Evolutionary conservation across 2,888 invertebrate species (phyloP).

Genomic region (Caenorhabditis becei): DNA sequence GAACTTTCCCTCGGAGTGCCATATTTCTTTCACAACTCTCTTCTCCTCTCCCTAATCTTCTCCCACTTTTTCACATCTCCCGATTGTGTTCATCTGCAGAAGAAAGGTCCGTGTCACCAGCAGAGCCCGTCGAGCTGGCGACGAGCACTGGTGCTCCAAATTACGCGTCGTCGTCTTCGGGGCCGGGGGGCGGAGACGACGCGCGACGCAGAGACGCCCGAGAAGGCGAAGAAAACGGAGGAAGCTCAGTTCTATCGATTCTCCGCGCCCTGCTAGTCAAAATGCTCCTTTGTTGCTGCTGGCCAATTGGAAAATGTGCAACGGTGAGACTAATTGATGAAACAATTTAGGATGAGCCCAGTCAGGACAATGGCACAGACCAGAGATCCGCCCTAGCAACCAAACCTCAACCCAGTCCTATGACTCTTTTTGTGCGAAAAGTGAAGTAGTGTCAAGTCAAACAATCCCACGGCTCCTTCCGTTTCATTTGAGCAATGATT

Average conservation of each 20-base stretch:
- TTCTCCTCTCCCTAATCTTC: neutral
- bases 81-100: neutral
- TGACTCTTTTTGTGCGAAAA: neutral
- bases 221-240: neutral
- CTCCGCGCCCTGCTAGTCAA: slow-evolving; percentile 24
- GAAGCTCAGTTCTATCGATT: slow-evolving; percentile 55
- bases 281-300: slow-evolving; percentile 76
- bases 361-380: neutral
- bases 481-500: slow-evolving; percentile 4
- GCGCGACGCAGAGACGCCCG: slow-evolving; percentile 15
- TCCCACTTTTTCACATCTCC: neutral
- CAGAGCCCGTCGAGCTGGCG: slow-evolving; percentile 7
- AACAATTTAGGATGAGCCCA: neutral
- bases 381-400: slow-evolving; percentile 1
- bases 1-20: neutral
- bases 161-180: slow-evolving; percentile 22
- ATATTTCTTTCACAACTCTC: neutral
- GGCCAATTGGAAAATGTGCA: slow-evolving; percentile 78
- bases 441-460: slow-evolving; percentile 11
- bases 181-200: slow-evolving; percentile 16
- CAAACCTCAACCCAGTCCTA: neutral
- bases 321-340: slow-evolving; percentile 53
- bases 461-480: neutral
- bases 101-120: slow-evolving; percentile 7
- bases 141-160: slow-evolving; percentile 26